Evolutionary conservation across 1,140 invertebrate species (phyloP).

Genomic region (Rhizoglyphus robini): DNA sequence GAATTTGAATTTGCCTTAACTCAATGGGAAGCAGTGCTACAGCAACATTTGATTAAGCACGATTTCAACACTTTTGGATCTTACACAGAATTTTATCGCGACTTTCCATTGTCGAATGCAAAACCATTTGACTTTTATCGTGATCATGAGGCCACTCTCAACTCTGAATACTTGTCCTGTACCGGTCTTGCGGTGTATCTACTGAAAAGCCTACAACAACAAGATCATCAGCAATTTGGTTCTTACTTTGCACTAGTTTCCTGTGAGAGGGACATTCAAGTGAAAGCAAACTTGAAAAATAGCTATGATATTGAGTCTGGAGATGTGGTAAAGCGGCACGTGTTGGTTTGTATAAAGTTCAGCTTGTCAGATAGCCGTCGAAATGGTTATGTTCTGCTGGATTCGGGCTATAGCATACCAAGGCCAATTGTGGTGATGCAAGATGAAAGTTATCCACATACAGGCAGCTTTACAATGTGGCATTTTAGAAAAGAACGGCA

Average conservation of each 20-base stretch:
- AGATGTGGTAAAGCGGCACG: slow-evolving; percentile 63
- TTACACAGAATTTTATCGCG: slow-evolving; percentile 43
- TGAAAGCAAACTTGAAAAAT: background rate
- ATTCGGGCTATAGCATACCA: slow-evolving; percentile 77
- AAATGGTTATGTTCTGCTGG: slow-evolving; percentile 57
- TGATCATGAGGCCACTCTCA: slow-evolving; percentile 59
- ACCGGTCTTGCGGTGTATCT: slow-evolving; percentile 69
- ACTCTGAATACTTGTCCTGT: slow-evolving; percentile 62
- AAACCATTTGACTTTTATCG: slow-evolving; percentile 50
- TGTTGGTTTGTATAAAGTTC: slow-evolving; percentile 52
- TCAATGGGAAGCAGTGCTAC: slow-evolving; percentile 55
- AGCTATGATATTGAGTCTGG: slow-evolving; percentile 15
- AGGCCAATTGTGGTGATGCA: slow-evolving; percentile 70
- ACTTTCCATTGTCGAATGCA: slow-evolving; percentile 17
- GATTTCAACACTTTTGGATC: slow-evolving; percentile 73
- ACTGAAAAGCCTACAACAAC: slow-evolving; percentile 41
- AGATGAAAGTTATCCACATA: slow-evolving; percentile 56
- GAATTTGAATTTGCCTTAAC: slow-evolving; percentile 52
- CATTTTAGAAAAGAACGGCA: slow-evolving; percentile 61
- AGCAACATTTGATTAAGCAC: slow-evolving; percentile 53
- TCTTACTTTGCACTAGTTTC: slow-evolving; percentile 45
- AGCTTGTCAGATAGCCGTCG: slow-evolving; percentile 46
- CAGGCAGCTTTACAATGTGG: slow-evolving; percentile 67
- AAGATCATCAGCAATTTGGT: slow-evolving; percentile 39
- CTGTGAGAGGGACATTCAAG: slow-evolving; percentile 56